These are phyloP conservation scores for Actinia equina DNA, from an alignment of 64 coral and sea anemone species.

Conservation along the genomic window DNA sequence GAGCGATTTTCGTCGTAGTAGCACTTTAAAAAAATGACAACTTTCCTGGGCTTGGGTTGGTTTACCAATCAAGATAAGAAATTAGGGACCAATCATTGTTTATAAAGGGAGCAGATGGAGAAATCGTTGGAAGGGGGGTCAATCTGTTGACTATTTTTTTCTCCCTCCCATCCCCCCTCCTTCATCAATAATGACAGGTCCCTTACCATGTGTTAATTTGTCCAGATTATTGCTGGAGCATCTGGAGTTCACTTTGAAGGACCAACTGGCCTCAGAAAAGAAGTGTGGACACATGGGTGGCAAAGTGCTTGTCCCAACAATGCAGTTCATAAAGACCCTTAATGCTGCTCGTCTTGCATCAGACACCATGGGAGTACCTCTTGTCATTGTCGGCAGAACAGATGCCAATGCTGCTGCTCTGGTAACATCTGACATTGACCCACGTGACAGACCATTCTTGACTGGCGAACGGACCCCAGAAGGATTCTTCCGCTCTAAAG, in stretches of 20 bases:
- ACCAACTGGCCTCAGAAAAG: slow-evolving; percentile 98
- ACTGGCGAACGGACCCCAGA: slow-evolving; percentile 93
- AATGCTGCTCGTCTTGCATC: slow-evolving; percentile 89
- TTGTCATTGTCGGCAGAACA: slow-evolving; percentile 91
- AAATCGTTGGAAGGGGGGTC: no score
- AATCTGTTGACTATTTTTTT: no score
- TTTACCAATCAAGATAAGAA: no score
- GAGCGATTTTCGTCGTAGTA: no score
- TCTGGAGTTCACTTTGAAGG: slow-evolving; percentile 95
- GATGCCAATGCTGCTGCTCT: slow-evolving; percentile 96
- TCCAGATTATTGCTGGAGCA: slow-evolving; percentile 85
- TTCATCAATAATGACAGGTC: no score
- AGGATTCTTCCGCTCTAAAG: slow-evolving; percentile 77
- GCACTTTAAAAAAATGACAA: no score
- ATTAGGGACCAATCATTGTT: no score
- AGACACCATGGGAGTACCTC: slow-evolving; percentile 78
- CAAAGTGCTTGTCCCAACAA: slow-evolving; percentile 93
- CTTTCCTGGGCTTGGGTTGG: no score
- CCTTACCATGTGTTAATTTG: neutral
- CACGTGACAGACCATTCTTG: slow-evolving; percentile 85
- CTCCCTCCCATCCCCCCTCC: no score
- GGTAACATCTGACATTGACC: slow-evolving; percentile 93
- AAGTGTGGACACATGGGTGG: slow-evolving; percentile 99
- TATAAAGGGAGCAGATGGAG: no score
- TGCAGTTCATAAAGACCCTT: slow-evolving; percentile 86